phyloP scores from a whole-genome alignment of 2,113 vertebrate genomes.

The Strix aluco region DNA sequence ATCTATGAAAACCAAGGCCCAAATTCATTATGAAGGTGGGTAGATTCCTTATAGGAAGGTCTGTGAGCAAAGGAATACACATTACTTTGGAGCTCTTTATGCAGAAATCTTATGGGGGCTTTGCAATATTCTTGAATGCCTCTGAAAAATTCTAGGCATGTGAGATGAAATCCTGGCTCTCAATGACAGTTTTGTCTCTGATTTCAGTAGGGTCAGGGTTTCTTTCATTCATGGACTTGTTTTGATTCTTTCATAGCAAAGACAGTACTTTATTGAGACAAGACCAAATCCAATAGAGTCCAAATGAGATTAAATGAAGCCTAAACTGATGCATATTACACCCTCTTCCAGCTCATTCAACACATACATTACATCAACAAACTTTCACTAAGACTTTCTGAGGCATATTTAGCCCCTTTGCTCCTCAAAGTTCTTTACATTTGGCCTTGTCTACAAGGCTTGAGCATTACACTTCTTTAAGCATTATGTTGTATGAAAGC shows the following conservation, averaged over 20 bases:
- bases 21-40: neutral
- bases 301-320: slow-evolving; percentile 29
- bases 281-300: slow-evolving; percentile 5
- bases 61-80: neutral
- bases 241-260: slow-evolving; percentile 60
- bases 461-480: neutral
- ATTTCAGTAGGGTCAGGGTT: slow-evolving; percentile 23
- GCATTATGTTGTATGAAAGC: neutral
- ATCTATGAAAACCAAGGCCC: neutral
- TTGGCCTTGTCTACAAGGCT: neutral
- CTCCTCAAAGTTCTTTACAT: neutral
- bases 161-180: slow-evolving; percentile 40
- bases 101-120: neutral
- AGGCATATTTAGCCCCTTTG: neutral
- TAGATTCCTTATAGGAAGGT: neutral
- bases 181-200: slow-evolving; percentile 46
- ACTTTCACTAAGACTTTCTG: neutral
- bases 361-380: neutral
- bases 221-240: slow-evolving; percentile 48
- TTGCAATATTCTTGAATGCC: slow-evolving; percentile 30
- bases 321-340: neutral
- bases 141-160: slow-evolving; percentile 62
- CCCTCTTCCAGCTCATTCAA: neutral
- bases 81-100: neutral
- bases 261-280: slow-evolving; percentile 44